A percentile compares a stretch with the other conserved stretches of the same genome.
phyloP scores from a whole-genome alignment of 2,888 invertebrate genomes.

The Dysmachus trigonus region DNA sequence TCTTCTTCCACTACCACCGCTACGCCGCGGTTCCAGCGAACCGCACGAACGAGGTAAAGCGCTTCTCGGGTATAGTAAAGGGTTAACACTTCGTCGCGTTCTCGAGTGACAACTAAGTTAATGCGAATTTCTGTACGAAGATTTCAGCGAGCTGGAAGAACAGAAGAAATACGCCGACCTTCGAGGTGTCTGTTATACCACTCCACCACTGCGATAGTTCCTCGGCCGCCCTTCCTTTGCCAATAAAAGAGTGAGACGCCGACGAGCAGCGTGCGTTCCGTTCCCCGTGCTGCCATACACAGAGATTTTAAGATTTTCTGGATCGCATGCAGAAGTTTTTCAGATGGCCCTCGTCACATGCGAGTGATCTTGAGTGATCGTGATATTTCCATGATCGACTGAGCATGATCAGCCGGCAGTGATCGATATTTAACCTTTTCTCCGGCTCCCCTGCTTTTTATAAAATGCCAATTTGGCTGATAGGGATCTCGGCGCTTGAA shows the following conservation, averaged over 20 bases:
- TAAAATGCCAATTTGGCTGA: constrained; percentile 26
- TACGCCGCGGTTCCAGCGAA: neutral
- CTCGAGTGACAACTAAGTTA: constrained; percentile 52
- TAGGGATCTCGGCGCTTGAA: constrained; percentile 7
- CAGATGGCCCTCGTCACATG: constrained; percentile 19
- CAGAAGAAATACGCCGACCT: constrained; percentile 48
- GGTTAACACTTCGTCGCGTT: constrained; percentile 53
- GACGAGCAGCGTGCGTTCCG: neutral
- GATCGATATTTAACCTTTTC: constrained; percentile 37
- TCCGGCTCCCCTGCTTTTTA: neutral
- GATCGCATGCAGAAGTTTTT: neutral
- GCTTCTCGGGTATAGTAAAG: constrained; percentile 6
- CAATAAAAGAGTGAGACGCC: neutral
- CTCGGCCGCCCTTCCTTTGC: neutral
- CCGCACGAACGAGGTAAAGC: neutral
- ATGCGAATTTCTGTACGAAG: constrained; percentile 52
- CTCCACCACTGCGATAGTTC: constrained; percentile 25
- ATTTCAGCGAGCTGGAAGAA: constrained; percentile 54
- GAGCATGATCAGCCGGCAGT: constrained; percentile 31
- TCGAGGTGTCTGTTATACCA: constrained; percentile 34
- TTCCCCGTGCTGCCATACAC: constrained; percentile 1
- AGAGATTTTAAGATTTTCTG: neutral
- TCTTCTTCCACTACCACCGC: neutral
- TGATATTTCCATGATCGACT: constrained; percentile 38
- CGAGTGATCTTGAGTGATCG: constrained; percentile 34